These are phyloP conservation scores for Vanacampus margaritifer DNA, from an alignment of 2,113 vertebrate species.

Conservation along the genomic window DNA sequence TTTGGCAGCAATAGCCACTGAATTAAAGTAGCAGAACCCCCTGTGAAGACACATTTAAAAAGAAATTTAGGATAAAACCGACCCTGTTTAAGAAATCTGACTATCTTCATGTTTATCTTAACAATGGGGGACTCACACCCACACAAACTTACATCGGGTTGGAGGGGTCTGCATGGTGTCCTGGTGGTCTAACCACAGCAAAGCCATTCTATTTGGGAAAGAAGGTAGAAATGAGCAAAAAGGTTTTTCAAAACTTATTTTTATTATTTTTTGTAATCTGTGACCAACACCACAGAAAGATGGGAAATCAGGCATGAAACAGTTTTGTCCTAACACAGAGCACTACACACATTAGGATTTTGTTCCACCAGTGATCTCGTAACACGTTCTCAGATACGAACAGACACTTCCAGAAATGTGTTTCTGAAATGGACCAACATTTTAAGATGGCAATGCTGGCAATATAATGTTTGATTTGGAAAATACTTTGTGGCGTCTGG, in stretches of 20 bases:
- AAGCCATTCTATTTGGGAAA: conserved; percentile 83
- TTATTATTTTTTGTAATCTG: background rate
- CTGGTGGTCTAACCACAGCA: conserved; percentile 87
- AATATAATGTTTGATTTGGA: too few relatives aligned
- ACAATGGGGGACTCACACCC: background rate
- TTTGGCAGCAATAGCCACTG: conserved; percentile 88
- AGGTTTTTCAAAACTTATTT: too few relatives aligned
- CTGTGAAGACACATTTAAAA: conserved; percentile 55
- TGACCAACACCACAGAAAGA: background rate
- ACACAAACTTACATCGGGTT: conserved; percentile 83
- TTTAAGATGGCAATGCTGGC: too few relatives aligned
- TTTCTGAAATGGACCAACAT: too few relatives aligned
- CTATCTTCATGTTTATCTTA: background rate
- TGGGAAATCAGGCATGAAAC: too few relatives aligned
- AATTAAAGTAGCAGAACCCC: conserved; percentile 93
- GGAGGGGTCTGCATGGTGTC: conserved; percentile 86
- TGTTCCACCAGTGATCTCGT: too few relatives aligned
- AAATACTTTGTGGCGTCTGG: too few relatives aligned
- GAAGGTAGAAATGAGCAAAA: conserved; percentile 9
- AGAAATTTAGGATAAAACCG: background rate
- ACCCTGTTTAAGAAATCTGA: background rate
- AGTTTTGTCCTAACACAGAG: too few relatives aligned
- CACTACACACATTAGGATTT: too few relatives aligned
- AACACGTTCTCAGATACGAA: too few relatives aligned
- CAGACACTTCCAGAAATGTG: too few relatives aligned